phyloP scores from a whole-genome alignment of 2,888 invertebrate genomes.

The Drosophila quinaria region DNA sequence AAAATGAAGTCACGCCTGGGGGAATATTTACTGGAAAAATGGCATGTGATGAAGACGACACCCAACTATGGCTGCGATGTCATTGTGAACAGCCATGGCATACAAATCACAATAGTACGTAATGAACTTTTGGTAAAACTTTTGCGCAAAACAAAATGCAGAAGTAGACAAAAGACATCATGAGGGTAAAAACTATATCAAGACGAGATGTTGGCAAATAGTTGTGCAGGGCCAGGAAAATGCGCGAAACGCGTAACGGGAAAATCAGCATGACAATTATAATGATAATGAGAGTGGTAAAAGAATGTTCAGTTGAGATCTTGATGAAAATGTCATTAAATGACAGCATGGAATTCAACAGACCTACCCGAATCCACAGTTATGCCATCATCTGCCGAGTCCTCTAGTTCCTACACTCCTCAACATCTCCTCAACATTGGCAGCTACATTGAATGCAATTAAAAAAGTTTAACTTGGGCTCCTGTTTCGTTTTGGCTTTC shows the following conservation, averaged over 20 bases:
- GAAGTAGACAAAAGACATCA: not conserved
- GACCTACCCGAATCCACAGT: conserved; percentile 13
- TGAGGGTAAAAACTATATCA: conserved; percentile 10
- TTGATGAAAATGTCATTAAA: conserved; percentile 77
- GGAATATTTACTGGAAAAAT: conserved; percentile 25
- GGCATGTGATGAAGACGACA: conserved; percentile 30
- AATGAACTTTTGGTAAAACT: conserved; percentile 61
- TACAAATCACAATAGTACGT: conserved; percentile 65
- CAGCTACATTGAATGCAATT: conserved; percentile 78
- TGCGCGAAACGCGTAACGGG: conserved; percentile 37
- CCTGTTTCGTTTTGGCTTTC: conserved; percentile 4
- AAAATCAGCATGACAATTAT: conserved; percentile 79
- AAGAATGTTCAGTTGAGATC: conserved; percentile 34
- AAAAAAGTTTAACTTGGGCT: conserved; percentile 66
- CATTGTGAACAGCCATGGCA: conserved; percentile 25
- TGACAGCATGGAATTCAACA: conserved; percentile 60
- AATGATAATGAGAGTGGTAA: conserved; percentile 70
- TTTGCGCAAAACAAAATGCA: conserved; percentile 53
- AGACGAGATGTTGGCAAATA: conserved; percentile 58
- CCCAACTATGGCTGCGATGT: conserved; percentile 13
- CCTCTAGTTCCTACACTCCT: not conserved
- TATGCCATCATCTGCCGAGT: conserved; percentile 44
- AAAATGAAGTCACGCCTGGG: conserved; percentile 55
- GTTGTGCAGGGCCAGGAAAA: conserved; percentile 35
- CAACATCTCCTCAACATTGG: conserved; percentile 42